Evolutionary conservation across 1,140 invertebrate genomes (phyloP), one percentile per base, ranked within the genome.

Genomic region (Pemphigus obesinymphae): DNA sequence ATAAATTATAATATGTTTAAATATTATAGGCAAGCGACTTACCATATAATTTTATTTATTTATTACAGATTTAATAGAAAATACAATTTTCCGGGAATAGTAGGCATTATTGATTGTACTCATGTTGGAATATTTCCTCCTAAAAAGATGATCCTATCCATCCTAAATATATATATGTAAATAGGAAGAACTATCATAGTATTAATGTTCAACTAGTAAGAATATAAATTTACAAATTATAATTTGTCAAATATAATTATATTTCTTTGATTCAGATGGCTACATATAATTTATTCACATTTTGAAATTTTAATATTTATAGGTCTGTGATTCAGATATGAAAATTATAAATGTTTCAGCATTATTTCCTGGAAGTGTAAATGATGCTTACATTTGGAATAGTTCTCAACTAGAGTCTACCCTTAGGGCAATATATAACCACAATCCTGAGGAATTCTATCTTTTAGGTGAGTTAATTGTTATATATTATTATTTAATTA

Each of bases 181-280:
- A 70, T 23, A 70, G 66, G 37, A 70, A 70, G n/a, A 70, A 70
- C 23, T 70, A 70, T 10, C 66, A n/a, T n/a, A n/a, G n/a, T n/a
- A n/a, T n/a, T n/a, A n/a, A n/a, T n/a, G n/a, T n/a, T n/a, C n/a
- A n/a, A n/a, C n/a, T n/a, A n/a, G n/a, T n/a, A n/a, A n/a, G n/a
- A n/a, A n/a, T n/a, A n/a, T n/a, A n/a, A n/a, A n/a, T n/a, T n/a
- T n/a, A n/a, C n/a, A n/a, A n/a, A n/a, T n/a, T n/a, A n/a, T n/a
- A n/a, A n/a, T n/a, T n/a, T n/a, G n/a, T n/a, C n/a, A n/a, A n/a
- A n/a, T n/a, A n/a, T n/a, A n/a, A n/a, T n/a, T n/a, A n/a, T n/a
- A 70, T 3, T n/a, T 13, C 15, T 43, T 70, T 37, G 43, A 70
- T 70, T 7, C 66, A 70, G 13, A 17, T 70, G 6, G 66, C n/a